phyloP scores from a whole-genome alignment of 2,888 invertebrate genomes.

The Thymelicus acteon region DNA sequence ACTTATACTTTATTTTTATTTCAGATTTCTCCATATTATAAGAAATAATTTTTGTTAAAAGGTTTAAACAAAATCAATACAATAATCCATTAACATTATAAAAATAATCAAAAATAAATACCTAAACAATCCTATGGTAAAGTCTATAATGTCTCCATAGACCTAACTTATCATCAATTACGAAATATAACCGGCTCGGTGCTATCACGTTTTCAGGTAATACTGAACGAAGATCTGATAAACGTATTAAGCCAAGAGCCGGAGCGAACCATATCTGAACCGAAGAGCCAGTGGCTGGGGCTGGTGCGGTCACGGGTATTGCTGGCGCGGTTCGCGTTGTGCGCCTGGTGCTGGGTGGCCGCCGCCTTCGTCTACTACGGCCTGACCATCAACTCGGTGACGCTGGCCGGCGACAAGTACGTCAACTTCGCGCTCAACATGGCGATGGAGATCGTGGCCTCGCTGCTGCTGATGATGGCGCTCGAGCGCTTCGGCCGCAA shows the following conservation, averaged over 20 bases:
- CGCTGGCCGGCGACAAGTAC: constrained; percentile 80
- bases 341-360: constrained; percentile 88
- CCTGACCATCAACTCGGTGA: constrained; percentile 90
- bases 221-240: constrained; percentile 61
- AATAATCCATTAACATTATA: too few species aligned
- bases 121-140: too few species aligned
- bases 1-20: too few species aligned
- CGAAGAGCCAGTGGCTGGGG: constrained; percentile 56
- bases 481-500: constrained; percentile 72
- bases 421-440: constrained; percentile 87
- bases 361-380: constrained; percentile 92
- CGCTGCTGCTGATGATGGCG: constrained; percentile 75
- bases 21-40: too few species aligned
- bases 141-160: too few species aligned
- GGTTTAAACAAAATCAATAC: too few species aligned
- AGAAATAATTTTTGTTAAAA: too few species aligned
- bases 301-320: constrained; percentile 62
- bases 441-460: constrained; percentile 78
- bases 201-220: constrained; percentile 50
- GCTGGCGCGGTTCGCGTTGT: constrained; percentile 59
- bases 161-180: too few species aligned
- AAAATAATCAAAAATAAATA: too few species aligned
- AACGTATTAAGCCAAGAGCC: constrained; percentile 50
- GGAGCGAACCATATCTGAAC: constrained; percentile 36
- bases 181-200: too few species aligned